Conservation (phyloP, 2,113 vertebrate genomes). For the Pandion haliaetus region DNA sequence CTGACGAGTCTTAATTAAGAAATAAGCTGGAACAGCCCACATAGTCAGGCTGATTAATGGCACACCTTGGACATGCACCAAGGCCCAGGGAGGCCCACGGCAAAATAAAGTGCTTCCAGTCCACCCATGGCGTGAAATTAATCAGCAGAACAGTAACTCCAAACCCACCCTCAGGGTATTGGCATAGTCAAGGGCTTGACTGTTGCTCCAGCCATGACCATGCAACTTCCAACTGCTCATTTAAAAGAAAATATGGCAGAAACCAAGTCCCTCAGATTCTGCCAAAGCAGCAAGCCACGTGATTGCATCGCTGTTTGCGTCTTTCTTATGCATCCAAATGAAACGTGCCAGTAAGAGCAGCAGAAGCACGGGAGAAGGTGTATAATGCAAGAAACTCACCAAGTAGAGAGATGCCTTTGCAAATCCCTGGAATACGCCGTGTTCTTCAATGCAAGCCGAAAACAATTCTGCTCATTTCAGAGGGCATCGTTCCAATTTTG, state of each 20-base stretch:
- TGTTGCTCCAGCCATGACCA: background rate
- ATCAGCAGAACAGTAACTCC: background rate
- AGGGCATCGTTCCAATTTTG: background rate
- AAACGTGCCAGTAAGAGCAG: background rate
- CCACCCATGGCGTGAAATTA: background rate
- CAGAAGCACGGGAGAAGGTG: background rate
- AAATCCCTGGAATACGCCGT: background rate
- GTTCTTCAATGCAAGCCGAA: background rate
- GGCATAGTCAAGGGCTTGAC: background rate
- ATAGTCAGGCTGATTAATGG: conserved; percentile 32
- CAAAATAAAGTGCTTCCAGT: background rate
- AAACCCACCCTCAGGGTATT: background rate
- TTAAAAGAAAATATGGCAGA: background rate
- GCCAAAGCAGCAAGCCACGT: background rate
- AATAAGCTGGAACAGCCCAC: background rate
- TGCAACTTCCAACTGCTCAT: background rate
- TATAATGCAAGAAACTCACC: background rate
- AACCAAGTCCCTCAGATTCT: background rate
- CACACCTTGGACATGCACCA: background rate
- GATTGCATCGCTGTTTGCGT: background rate
- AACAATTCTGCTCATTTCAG: background rate
- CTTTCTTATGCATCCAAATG: background rate
- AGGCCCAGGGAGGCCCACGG: background rate
- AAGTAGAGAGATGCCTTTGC: background rate
- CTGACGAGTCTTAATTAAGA: conserved; percentile 58